Conservation (phyloP, 2,888 invertebrate species). For the Harpalus rubripes region DNA sequence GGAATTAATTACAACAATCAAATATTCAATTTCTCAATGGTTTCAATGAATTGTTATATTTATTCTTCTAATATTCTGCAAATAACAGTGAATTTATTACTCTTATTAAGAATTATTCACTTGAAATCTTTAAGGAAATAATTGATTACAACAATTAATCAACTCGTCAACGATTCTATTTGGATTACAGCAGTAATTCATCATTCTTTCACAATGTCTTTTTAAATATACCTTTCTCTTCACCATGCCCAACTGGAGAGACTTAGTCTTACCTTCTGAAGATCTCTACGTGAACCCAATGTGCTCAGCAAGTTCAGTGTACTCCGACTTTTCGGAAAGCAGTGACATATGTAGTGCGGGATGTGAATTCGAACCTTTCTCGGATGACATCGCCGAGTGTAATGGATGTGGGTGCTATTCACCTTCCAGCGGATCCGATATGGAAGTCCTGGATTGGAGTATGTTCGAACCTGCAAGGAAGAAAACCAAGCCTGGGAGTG, state of each 20-base stretch:
- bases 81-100: too few relatives aligned
- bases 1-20: too few relatives aligned
- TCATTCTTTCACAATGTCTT: background rate
- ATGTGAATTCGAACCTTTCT: constrained; percentile 81
- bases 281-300: constrained; percentile 67
- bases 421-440: constrained; percentile 76
- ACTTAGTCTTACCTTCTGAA: constrained; percentile 67
- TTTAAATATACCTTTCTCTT: background rate
- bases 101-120: too few relatives aligned
- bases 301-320: constrained; percentile 64
- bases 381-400: constrained; percentile 74
- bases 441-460: constrained; percentile 84
- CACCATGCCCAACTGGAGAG: constrained; percentile 67
- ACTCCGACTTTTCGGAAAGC: constrained; percentile 68
- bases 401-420: constrained; percentile 69
- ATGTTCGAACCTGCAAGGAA: constrained; percentile 82
- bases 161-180: background rate
- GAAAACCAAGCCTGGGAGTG: constrained; percentile 67
- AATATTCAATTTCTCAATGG: too few relatives aligned
- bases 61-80: background rate
- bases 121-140: background rate
- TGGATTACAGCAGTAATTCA: background rate
- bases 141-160: constrained; percentile 19
- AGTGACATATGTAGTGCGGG: constrained; percentile 77
- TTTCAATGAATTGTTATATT: background rate